Percentiles rank a stretch among this genome's conserved stretches.
Evolutionary conservation across 1,140 invertebrate species (phyloP).

Genomic region (Drosophila santomea): DNA sequence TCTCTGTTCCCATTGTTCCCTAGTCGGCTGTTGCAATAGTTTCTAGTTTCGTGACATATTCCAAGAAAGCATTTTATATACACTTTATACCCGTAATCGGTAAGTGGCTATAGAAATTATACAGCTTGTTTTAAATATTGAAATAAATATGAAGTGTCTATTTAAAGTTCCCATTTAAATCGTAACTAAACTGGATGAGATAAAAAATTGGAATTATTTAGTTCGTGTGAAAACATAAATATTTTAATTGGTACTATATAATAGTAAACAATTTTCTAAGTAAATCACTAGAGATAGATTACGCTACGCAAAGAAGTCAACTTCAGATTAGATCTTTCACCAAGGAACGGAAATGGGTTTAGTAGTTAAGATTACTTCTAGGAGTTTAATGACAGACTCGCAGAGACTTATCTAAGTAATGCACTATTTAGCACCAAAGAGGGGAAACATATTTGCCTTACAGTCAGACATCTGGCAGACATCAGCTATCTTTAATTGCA

Average conservation of each 20-base stretch:
- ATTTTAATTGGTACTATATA: constrained; percentile 12
- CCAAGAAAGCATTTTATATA: constrained; percentile 48
- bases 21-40: constrained; percentile 63
- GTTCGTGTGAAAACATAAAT: background rate
- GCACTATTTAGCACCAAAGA: background rate
- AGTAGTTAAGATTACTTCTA: background rate
- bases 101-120: constrained; percentile 42
- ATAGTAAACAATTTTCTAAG: constrained; percentile 8
- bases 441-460: constrained; percentile 8
- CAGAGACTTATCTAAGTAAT: background rate
- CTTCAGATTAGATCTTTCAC: constrained; percentile 21
- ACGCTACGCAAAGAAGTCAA: constrained; percentile 9
- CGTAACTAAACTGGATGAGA: no score
- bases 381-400: background rate
- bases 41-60: constrained; percentile 44
- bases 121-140: constrained; percentile 37
- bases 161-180: background rate
- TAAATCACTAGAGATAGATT: constrained; percentile 25
- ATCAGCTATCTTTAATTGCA: constrained; percentile 35
- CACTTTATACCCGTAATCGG: constrained; percentile 2
- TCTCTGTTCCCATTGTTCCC: constrained; percentile 31
- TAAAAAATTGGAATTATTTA: no score
- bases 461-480: constrained; percentile 10
- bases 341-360: constrained; percentile 12
- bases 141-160: constrained; percentile 18